Conservation (phyloP, 2,888 invertebrate species). For the Onthophagus sagittarius region DNA sequence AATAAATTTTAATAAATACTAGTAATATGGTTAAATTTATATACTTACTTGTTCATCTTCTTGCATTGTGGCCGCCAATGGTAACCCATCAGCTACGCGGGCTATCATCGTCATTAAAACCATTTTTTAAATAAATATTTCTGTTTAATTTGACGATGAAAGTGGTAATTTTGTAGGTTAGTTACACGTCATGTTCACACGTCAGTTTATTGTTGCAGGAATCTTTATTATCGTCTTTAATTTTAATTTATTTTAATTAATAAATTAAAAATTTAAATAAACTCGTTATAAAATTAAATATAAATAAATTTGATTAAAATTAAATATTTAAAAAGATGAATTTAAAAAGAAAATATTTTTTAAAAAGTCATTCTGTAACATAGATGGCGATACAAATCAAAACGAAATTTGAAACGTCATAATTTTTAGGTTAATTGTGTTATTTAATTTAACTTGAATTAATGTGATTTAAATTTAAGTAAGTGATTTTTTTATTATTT, state of each 20-base stretch:
- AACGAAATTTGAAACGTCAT: constrained; percentile 3
- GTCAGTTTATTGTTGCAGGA: constrained; percentile 28
- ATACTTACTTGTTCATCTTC: constrained; percentile 89
- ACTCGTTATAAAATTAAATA: neutral
- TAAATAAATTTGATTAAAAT: neutral
- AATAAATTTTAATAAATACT: neutral
- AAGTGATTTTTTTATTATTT: too few relatives aligned
- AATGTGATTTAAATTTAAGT: too few relatives aligned
- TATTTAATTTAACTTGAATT: too few relatives aligned
- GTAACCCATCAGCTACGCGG: constrained; percentile 89
- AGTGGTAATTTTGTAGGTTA: constrained; percentile 29
- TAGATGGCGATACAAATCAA: constrained; percentile 13
- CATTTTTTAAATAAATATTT: constrained; percentile 55
- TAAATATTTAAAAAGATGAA: neutral
- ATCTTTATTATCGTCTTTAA: constrained; percentile 10
- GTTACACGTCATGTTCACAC: constrained; percentile 37
- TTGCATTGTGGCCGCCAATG: constrained; percentile 94
- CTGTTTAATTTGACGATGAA: neutral
- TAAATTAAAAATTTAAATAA: neutral
- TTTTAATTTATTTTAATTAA: too few relatives aligned
- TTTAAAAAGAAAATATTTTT: neutral
- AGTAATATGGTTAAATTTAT: neutral
- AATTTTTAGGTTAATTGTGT: neutral
- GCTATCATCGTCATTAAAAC: constrained; percentile 98
- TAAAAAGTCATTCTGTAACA: neutral